Evolutionary conservation across 2,888 invertebrate species (phyloP), one percentile per base, ranked within the genome.

Genomic region (Tetragonula carbonaria): DNA sequence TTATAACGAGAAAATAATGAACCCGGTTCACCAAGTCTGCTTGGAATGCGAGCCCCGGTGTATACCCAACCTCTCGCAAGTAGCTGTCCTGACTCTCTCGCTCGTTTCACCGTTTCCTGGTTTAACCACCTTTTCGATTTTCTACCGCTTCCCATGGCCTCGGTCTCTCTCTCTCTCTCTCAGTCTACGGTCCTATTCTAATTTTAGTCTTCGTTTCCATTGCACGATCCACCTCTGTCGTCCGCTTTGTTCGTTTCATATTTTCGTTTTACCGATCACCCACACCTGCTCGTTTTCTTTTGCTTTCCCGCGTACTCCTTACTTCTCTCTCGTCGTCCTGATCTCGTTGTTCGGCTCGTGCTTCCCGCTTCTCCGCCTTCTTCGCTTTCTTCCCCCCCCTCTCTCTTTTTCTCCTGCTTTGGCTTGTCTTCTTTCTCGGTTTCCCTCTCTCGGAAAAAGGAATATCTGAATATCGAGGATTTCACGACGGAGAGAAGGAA

Each of bases 1-100:
- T 94, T 94, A 94, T 94, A 94, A 94, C 94, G 94, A 94, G 94
- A 93, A 94, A 94, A 94, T 94, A 94, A 94, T 94, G 94, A 94
- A 94, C 93, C 92, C 92, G 91, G 93, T 92, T 93, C 92, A 92
- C 91, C 92, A 90, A 90, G 92, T 93, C 93, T 93, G 92, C 92
- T 94, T 93, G 93, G 93, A 94, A 94, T 94, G 92, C 93, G 91
- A 93, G 91, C 90, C 92, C 89, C 92, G 90, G 89, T 90, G 91
- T 87, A 85, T 88, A 86, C 81, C 77, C 88, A 74, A 74, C 80
- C 85, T 74, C 85, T 78, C 76, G 74, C 83, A 70, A 77, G 75
- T 67, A 78, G 65, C 85, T 87, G 85, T 72, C 65, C 74, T 53
- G 50, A 23, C 38, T 68, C 78, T 73, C 78, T 67, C 79, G 11